Evolutionary conservation across 2,113 vertebrate genomes (phyloP).

Genomic region (Fulica atra): DNA sequence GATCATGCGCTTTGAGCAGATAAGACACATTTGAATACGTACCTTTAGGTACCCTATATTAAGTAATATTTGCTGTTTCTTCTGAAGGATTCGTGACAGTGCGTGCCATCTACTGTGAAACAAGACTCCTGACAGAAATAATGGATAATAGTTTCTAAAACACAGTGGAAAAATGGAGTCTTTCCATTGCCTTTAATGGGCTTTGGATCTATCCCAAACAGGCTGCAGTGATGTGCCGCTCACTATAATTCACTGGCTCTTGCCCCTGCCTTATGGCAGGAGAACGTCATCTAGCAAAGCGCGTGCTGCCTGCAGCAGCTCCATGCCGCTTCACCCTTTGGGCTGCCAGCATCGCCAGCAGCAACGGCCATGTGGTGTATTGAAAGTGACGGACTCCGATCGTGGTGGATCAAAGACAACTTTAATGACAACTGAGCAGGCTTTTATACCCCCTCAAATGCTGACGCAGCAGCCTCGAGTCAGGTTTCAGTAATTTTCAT

Average conservation of each 20-base stretch:
- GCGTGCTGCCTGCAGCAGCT: fast-evolving
- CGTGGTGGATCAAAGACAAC: too few relatives aligned
- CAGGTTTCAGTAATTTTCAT: too few relatives aligned
- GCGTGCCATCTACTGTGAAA: background rate
- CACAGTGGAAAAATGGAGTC: background rate
- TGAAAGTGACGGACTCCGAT: too few relatives aligned
- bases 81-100: background rate
- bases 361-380: too few relatives aligned
- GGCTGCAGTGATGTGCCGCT: background rate
- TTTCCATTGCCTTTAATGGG: slow-evolving; percentile 28
- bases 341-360: background rate
- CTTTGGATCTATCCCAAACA: background rate
- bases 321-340: background rate
- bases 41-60: background rate
- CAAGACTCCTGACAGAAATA: background rate
- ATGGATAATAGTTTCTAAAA: background rate
- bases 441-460: too few relatives aligned
- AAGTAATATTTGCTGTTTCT: background rate
- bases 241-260: background rate
- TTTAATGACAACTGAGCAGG: too few relatives aligned
- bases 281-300: background rate
- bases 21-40: background rate
- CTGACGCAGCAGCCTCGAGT: too few relatives aligned
- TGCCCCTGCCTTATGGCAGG: background rate
- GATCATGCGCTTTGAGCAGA: background rate